A percentile compares a stretch with the other conserved stretches of the same genome.
phyloP scores from a whole-genome alignment of 2,113 vertebrate species.

The Boleophthalmus pectinirostris region DNA sequence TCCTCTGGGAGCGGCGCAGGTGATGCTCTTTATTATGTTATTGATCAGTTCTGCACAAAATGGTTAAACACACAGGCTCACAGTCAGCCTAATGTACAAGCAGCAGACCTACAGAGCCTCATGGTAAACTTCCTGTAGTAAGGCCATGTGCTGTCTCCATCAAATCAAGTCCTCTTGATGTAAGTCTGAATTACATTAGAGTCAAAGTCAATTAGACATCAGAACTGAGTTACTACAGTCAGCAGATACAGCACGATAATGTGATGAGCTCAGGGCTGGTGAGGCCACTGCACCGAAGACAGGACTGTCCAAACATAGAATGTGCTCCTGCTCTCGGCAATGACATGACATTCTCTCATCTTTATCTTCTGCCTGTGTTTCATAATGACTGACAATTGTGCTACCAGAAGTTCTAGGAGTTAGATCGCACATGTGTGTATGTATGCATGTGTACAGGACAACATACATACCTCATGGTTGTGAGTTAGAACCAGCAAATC shows the following conservation, averaged over 20 bases:
- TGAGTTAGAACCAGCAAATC: no score
- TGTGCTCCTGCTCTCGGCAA: not conserved
- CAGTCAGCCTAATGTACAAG: not conserved
- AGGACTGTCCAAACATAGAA: not conserved
- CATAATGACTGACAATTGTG: no score
- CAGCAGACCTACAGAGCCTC: not conserved
- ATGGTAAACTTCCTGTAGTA: not conserved
- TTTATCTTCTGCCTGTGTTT: no score
- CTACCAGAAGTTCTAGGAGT: no score
- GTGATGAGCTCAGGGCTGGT: not conserved
- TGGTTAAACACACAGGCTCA: not conserved
- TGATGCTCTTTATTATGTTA: conserved; percentile 50
- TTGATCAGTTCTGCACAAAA: not conserved
- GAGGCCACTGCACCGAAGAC: no score
- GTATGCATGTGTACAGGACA: no score
- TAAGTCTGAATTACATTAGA: conserved; percentile 1
- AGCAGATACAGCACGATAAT: not conserved
- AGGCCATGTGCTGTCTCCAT: not conserved
- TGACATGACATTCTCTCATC: no score
- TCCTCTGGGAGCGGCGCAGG: conserved; percentile 97
- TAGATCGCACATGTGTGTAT: no score
- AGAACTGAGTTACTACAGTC: not conserved
- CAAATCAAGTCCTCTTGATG: not conserved
- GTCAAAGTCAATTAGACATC: not conserved
- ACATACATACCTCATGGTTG: no score